Conservation (phyloP, 2,888 invertebrate genomes). For the Lycia hirtaria region DNA sequence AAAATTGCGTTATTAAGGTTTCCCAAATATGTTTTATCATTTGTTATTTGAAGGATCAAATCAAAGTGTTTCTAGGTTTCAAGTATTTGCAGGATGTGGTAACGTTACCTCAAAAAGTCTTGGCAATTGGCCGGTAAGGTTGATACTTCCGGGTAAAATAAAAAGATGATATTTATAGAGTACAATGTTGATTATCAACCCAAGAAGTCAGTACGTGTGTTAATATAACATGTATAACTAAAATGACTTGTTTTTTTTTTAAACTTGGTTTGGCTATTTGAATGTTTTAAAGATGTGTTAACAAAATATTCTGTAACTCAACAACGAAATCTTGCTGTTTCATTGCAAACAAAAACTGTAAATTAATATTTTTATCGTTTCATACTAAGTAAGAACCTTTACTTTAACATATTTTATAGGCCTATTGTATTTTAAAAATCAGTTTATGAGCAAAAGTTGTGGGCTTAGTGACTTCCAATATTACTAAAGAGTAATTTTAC, state of each 20-base stretch:
- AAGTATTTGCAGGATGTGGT: constrained; percentile 2
- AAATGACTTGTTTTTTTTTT: too few species aligned
- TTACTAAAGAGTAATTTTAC: constrained; percentile 10
- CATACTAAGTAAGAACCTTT: not conserved
- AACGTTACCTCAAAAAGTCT: not conserved
- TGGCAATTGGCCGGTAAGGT: not conserved
- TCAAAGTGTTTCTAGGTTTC: too few species aligned
- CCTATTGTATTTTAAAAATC: not conserved
- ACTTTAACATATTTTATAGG: constrained; percentile 1
- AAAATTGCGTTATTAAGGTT: too few species aligned
- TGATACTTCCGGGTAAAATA: not conserved
- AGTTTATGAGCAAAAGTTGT: constrained; percentile 3
- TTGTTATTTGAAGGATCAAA: not conserved
- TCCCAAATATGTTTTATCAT: too few species aligned
- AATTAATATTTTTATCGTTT: not conserved
- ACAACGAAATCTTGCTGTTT: too few species aligned
- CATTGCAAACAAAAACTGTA: too few species aligned
- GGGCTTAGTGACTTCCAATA: constrained; percentile 4
- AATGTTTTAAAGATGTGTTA: too few species aligned
- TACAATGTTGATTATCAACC: not conserved
- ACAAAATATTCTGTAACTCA: too few species aligned
- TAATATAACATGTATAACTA: too few species aligned
- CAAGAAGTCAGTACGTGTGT: not conserved
- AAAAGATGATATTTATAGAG: not conserved
- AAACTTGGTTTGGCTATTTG: too few species aligned